Evolutionary conservation across 2,888 invertebrate genomes (phyloP), one percentile per base, ranked within the genome.

Genomic region (Sinhomidia bicolor): DNA sequence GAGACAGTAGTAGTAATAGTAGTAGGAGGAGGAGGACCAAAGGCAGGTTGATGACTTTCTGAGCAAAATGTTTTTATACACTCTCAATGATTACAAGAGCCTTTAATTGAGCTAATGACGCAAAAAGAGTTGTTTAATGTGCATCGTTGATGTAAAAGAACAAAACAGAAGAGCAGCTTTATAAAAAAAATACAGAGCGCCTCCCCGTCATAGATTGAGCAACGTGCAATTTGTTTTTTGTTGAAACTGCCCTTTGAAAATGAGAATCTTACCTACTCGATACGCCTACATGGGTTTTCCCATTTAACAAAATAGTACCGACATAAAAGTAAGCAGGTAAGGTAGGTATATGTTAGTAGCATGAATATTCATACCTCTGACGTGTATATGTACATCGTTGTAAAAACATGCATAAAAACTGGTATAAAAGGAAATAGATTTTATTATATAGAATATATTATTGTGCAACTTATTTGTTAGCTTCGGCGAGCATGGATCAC

Each of bases 21-120:
- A n/a, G n/a, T n/a, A n/a, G n/a, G 41, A 41, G 20, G 41, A 10
- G 10, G 7, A 60, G 12, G 10, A 51, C 17, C 60, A 32, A 79
- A 60, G 79, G 6, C 60, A 57, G 60, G 57, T 79, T 79, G 60
- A 57, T 79, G 60, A 60, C 41, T 57, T 60, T 60, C 79, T 23
- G 20, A 60, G 36, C 10, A 79, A 79, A 60, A 79, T 79, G 57
- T 60, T 79, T 36, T 79, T 60, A 36, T 79, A 41, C 79, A 47
- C 36, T 78, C 51, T 54, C 23, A 57, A 36, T 79, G 57, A 79
- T 60, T 57, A 79, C 79, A 79, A 79, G 79, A 60, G 60, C 23
- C 36, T 79, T 57, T 79, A 79, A 79, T 79, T 79, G 60, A 79
- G 60, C 57, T 79, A 79, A 79, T 79, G 60, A 79, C 60, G 36